A percentile compares a stretch with the other conserved stretches of the same genome.
These are phyloP conservation scores for Laterallus jamaicensis DNA, from an alignment of 2,113 vertebrate species.

Conservation along the genomic window DNA sequence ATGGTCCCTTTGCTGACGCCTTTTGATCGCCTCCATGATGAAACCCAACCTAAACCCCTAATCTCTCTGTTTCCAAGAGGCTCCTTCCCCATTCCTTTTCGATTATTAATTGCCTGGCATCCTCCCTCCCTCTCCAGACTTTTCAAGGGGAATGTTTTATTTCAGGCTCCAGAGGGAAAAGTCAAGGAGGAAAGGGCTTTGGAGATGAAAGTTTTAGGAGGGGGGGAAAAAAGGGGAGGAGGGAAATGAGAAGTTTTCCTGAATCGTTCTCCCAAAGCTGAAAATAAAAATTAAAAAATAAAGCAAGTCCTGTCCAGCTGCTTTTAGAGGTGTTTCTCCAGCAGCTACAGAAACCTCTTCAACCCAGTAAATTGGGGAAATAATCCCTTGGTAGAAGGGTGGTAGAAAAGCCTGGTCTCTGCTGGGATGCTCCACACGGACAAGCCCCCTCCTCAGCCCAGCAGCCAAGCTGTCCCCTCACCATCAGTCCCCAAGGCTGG, in stretches of 20 bases:
- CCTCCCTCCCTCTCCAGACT: background rate
- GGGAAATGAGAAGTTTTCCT: background rate
- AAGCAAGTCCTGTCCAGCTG: background rate
- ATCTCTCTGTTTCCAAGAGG: background rate
- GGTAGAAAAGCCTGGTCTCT: background rate
- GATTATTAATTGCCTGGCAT: background rate
- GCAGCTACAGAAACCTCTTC: background rate
- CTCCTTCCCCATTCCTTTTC: background rate
- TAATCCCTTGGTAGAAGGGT: background rate
- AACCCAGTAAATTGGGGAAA: background rate
- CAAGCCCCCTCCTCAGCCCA: background rate
- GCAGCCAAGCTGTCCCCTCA: fast-evolving
- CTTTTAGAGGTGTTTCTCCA: background rate
- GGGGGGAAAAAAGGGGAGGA: background rate
- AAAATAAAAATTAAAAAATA: background rate
- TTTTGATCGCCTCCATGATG: background rate
- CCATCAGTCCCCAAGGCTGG: background rate
- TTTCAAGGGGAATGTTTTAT: background rate
- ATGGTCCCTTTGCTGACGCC: background rate
- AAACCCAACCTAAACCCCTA: background rate
- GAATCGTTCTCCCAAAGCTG: background rate
- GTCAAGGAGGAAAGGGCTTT: background rate
- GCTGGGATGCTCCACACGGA: background rate
- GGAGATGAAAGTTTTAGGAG: background rate
- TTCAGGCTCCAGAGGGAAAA: background rate